These are phyloP conservation scores for Diuraphis noxia DNA, from an alignment of 1,140 invertebrate genomes.

Conservation along the genomic window DNA sequence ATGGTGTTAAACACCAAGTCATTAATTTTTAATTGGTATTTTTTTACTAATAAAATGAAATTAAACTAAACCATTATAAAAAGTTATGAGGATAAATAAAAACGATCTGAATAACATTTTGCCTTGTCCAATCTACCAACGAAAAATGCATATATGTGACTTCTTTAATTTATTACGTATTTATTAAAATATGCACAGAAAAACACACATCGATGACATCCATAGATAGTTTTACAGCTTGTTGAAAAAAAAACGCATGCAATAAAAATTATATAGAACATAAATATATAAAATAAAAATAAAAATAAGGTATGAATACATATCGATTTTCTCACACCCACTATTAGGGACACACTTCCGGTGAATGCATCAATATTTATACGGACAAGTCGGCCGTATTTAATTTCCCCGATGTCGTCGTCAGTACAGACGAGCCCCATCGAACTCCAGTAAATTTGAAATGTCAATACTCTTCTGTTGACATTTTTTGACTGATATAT, in stretches of 20 bases:
- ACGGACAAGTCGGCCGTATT: conserved; percentile 18
- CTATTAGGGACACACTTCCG: conserved; percentile 23
- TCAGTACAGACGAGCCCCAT: neutral
- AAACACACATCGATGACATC: neutral
- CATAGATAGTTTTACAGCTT: neutral
- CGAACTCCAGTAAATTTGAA: neutral
- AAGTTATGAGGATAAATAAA: neutral
- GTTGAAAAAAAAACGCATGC: neutral
- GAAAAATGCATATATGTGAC: neutral
- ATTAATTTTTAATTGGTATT: neutral
- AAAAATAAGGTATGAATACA: conserved; percentile 5
- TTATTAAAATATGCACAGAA: neutral
- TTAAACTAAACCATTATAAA: neutral
- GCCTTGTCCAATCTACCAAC: neutral
- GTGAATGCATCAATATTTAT: conserved; percentile 26
- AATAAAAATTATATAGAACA: conserved; percentile 10
- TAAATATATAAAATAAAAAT: neutral
- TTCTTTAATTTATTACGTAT: neutral
- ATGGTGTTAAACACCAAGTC: neutral
- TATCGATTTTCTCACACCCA: conserved; percentile 20
- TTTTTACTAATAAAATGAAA: neutral
- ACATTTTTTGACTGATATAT: neutral
- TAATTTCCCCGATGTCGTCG: neutral
- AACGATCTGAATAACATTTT: neutral
- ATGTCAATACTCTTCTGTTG: conserved; percentile 7